phyloP scores from a whole-genome alignment of 2,888 invertebrate genomes.

The Lasioglossum malachurum region DNA sequence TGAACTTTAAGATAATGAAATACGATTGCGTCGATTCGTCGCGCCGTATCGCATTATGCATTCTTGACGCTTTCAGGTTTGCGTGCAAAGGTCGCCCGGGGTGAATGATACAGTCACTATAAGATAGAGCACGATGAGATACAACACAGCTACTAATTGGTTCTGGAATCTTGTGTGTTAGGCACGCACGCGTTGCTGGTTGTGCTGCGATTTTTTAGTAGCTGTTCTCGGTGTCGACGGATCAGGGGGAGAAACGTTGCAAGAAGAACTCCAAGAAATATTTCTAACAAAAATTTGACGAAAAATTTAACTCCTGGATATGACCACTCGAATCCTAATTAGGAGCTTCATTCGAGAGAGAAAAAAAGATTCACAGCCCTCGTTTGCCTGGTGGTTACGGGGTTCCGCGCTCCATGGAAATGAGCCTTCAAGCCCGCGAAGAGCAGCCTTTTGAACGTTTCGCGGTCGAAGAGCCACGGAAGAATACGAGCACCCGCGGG shows the following conservation, averaged over 20 bases:
- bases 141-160: not conserved
- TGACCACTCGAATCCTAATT: no score
- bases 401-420: not conserved
- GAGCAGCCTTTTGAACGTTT: not conserved
- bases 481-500: not conserved
- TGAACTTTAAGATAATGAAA: constrained; percentile 9
- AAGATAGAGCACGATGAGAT: not conserved
- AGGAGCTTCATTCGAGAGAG: not conserved
- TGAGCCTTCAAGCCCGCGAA: not conserved
- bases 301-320: no score
- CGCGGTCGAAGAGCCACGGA: not conserved
- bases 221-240: no score
- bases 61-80: not conserved
- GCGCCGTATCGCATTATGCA: not conserved
- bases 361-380: no score
- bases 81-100: not conserved
- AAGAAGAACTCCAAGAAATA: no score
- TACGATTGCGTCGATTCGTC: not conserved
- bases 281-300: no score
- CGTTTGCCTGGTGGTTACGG: no score
- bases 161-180: not conserved
- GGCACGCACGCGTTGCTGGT: no score
- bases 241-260: no score
- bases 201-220: no score
- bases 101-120: not conserved